Evolutionary conservation across 2,888 invertebrate genomes (phyloP).

Genomic region (Eutolmus rufibarbis): DNA sequence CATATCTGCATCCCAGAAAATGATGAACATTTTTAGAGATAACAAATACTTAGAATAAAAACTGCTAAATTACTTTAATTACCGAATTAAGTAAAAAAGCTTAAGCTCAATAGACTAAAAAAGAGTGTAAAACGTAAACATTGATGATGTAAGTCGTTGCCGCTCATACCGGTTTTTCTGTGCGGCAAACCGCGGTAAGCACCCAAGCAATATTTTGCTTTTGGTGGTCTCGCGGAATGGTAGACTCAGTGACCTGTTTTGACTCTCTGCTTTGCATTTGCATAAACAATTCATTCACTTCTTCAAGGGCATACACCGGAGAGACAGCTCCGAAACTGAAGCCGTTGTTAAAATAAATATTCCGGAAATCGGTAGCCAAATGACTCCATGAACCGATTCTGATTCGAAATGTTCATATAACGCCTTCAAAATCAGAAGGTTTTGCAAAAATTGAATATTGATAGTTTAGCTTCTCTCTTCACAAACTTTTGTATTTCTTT

Average conservation of each 20-base stretch:
- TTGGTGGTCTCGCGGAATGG: not conserved
- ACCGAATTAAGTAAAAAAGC: not conserved
- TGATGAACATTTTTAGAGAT: not conserved
- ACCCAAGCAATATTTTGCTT: not conserved
- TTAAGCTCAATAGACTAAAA: not conserved
- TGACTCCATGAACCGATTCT: not conserved
- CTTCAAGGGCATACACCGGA: not conserved
- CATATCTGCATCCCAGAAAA: not conserved
- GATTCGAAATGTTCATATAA: not conserved
- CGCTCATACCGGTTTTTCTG: not conserved
- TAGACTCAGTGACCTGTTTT: not conserved
- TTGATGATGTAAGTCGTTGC: not conserved
- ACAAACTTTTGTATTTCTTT: not conserved
- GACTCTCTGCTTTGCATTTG: not conserved
- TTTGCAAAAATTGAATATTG: not conserved
- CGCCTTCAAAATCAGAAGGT: not conserved
- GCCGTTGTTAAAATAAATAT: not conserved
- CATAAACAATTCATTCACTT: not conserved
- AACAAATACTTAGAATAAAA: not conserved
- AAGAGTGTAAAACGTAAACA: constrained; percentile 2
- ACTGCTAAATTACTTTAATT: not conserved
- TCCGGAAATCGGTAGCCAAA: not conserved
- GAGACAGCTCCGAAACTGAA: not conserved
- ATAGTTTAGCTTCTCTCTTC: not conserved
- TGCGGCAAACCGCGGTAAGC: not conserved